Conservation (phyloP, 2,797 vertebrate species). For the Meda fulgida region DNA sequence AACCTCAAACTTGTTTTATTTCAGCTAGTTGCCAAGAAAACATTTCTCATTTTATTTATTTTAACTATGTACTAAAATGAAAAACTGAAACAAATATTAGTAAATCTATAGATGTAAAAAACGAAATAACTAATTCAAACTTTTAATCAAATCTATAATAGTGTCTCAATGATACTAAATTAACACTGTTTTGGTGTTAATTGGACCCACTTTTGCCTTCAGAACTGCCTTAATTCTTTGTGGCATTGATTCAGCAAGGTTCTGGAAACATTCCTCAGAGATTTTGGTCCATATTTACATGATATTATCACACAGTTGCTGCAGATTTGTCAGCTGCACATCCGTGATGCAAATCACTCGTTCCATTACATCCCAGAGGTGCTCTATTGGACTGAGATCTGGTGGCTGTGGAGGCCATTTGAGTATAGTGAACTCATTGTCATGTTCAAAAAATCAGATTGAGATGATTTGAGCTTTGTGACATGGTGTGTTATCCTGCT, state of each 20-base stretch:
- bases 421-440: background rate
- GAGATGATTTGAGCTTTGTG: constrained; percentile 25
- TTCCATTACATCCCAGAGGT: constrained; percentile 61
- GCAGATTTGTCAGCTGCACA: constrained; percentile 70
- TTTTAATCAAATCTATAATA: no score
- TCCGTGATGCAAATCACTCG: constrained; percentile 62
- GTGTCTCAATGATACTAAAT: no score
- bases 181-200: no score
- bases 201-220: no score
- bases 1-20: no score
- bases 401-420: background rate
- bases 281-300: no score
- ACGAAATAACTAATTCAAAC: no score
- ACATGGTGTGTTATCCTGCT: constrained; percentile 49
- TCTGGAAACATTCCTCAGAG: no score
- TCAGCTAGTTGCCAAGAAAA: no score
- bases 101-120: no score
- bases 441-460: background rate
- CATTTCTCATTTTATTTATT: background rate
- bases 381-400: background rate
- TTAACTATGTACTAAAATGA: background rate
- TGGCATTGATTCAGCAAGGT: no score
- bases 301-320: constrained; percentile 61
- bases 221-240: no score
- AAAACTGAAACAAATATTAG: background rate